phyloP scores from a whole-genome alignment of 2,113 vertebrate species.

The Macroglossus sobrinus region DNA sequence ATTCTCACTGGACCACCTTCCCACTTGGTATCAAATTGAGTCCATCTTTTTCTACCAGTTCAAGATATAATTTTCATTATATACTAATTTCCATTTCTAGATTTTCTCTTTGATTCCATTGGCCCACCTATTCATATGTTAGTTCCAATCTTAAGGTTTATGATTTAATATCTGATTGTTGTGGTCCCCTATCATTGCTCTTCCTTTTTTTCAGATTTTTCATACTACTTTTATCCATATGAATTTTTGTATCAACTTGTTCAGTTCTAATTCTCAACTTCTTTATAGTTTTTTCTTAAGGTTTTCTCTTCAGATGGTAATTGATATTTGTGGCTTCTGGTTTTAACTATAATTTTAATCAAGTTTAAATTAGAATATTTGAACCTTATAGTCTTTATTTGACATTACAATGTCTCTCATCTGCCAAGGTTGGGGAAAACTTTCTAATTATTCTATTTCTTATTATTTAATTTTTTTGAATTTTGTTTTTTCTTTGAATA shows the following conservation, averaged over 20 bases:
- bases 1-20: neutral
- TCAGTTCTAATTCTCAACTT: neutral
- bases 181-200: neutral
- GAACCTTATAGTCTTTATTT: neutral
- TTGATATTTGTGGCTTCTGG: neutral
- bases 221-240: neutral
- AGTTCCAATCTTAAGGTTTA: neutral
- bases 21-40: neutral
- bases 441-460: neutral
- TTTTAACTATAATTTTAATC: neutral
- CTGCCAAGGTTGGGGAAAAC: neutral
- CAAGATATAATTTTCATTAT: neutral
- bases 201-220: conserved; percentile 5
- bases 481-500: neutral
- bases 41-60: neutral
- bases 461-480: neutral
- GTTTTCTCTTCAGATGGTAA: neutral
- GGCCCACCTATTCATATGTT: neutral
- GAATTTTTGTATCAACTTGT: neutral
- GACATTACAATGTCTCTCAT: neutral
- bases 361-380: neutral
- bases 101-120: neutral
- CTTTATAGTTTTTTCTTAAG: neutral
- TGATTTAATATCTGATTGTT: neutral
- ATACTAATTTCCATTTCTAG: neutral